Evolutionary conservation across 1,140 invertebrate genomes (phyloP).

Genomic region (Lepidurus arcticus): DNA sequence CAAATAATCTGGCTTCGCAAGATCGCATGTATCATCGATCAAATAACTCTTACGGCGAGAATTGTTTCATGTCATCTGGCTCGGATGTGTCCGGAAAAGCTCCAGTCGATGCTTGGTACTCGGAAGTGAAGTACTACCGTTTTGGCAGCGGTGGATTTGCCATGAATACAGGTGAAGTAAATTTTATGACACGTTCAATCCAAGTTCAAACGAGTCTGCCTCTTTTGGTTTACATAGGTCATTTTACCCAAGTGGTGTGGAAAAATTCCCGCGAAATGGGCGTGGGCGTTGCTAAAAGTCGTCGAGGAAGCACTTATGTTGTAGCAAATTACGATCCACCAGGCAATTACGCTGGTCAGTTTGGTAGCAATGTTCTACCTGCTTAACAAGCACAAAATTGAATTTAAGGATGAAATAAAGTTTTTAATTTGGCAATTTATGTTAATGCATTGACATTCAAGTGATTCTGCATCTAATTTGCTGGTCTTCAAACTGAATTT

Average conservation of each 20-base stretch:
- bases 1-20: slow-evolving; percentile 60
- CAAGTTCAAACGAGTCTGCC: background rate
- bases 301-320: slow-evolving; percentile 54
- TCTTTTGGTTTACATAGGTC: slow-evolving; percentile 47
- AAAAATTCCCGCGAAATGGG: slow-evolving; percentile 64
- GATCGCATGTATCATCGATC: slow-evolving; percentile 67
- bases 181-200: slow-evolving; percentile 9
- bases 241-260: slow-evolving; percentile 73
- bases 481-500: too few relatives aligned
- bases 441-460: too few relatives aligned
- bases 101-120: slow-evolving; percentile 69
- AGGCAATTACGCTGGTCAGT: slow-evolving; percentile 70
- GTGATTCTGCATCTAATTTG: too few relatives aligned
- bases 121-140: slow-evolving; percentile 53
- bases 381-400: too few relatives aligned
- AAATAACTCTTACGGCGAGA: slow-evolving; percentile 62
- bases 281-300: slow-evolving; percentile 60
- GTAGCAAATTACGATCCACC: slow-evolving; percentile 80
- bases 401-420: too few relatives aligned
- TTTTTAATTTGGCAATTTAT: too few relatives aligned
- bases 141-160: slow-evolving; percentile 51
- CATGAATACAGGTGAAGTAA: slow-evolving; percentile 34
- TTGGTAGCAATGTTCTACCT: slow-evolving; percentile 58
- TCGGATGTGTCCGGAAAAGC: slow-evolving; percentile 61
- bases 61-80: slow-evolving; percentile 68